A percentile compares a stretch with the other conserved stretches of the same genome.
Conservation (phyloP, 1,140 invertebrate species). For the Pygmarrhopalites habei region DNA sequence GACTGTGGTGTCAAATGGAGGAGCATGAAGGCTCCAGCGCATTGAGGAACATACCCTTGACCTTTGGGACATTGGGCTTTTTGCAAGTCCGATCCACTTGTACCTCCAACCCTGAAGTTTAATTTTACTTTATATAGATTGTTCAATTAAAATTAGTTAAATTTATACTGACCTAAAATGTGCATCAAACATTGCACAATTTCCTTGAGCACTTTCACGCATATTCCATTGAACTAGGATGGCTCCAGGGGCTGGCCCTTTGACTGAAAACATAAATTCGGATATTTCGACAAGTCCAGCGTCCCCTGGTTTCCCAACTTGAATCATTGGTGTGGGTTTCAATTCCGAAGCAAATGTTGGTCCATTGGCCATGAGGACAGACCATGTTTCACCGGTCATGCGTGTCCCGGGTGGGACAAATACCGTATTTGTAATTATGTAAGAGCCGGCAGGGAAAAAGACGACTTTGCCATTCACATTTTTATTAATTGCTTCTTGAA, state of each 20-base stretch:
- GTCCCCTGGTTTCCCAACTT: constrained; percentile 26
- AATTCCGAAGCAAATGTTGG: constrained; percentile 16
- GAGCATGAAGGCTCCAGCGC: constrained; percentile 25
- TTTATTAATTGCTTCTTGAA: constrained; percentile 27
- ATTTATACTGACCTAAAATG: too few species aligned
- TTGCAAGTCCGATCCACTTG: constrained; percentile 25
- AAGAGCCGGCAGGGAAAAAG: constrained; percentile 31
- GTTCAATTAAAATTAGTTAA: too few species aligned
- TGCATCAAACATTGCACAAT: constrained; percentile 27
- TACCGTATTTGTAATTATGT: constrained; percentile 23
- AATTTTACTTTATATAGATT: too few species aligned
- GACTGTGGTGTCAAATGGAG: constrained; percentile 22
- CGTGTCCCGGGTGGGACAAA: constrained; percentile 20
- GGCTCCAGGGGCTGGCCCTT: constrained; percentile 31
- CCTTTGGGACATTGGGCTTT: constrained; percentile 15
- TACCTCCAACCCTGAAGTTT: constrained; percentile 34
- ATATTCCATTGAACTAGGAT: constrained; percentile 36
- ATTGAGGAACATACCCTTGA: constrained; percentile 14
- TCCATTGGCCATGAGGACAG: constrained; percentile 31
- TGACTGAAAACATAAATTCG: constrained; percentile 31
- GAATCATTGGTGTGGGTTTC: constrained; percentile 29
- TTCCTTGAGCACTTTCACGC: constrained; percentile 11
- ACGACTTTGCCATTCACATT: constrained; percentile 26
- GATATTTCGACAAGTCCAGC: constrained; percentile 30
- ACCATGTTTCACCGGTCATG: constrained; percentile 35